A percentile compares a stretch with the other conserved stretches of the same genome.
phyloP scores from a whole-genome alignment of 1,140 invertebrate genomes.

The Hycleus phaleratus region DNA sequence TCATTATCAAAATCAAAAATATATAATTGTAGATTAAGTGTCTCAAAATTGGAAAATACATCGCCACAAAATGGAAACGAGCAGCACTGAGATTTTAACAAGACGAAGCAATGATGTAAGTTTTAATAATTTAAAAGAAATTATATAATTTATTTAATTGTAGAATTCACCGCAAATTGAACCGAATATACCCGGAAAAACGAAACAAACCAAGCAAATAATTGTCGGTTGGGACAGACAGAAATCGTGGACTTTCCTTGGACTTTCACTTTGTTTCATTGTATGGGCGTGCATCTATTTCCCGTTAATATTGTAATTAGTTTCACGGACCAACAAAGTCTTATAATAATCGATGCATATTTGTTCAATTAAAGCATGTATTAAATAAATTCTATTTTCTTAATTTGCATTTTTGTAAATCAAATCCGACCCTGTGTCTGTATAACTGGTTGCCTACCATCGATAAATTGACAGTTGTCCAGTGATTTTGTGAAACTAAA shows the following conservation, averaged over 20 bases:
- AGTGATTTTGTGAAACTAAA: too few species aligned
- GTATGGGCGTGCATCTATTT: slow-evolving; percentile 42
- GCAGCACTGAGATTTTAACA: slow-evolving; percentile 16
- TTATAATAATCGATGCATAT: too few species aligned
- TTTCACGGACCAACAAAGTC: background rate
- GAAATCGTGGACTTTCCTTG: slow-evolving; percentile 37
- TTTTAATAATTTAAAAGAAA: background rate
- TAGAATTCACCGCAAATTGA: too few species aligned
- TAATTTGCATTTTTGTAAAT: too few species aligned
- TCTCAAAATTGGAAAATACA: too few species aligned
- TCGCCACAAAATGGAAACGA: slow-evolving; percentile 5
- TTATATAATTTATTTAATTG: too few species aligned
- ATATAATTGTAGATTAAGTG: too few species aligned
- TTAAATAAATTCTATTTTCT: too few species aligned
- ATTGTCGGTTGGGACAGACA: slow-evolving; percentile 42
- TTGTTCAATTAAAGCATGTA: too few species aligned
- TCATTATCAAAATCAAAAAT: background rate
- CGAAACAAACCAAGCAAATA: slow-evolving; percentile 15
- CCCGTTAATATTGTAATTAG: slow-evolving; percentile 24
- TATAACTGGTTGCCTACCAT: too few species aligned
- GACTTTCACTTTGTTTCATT: slow-evolving; percentile 35
- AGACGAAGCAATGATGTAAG: slow-evolving; percentile 5
- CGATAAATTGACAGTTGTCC: too few species aligned
- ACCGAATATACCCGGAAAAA: background rate
- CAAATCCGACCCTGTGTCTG: too few species aligned